Conservation (phyloP, 1,140 invertebrate genomes). For the Drosophila hydei region DNA sequence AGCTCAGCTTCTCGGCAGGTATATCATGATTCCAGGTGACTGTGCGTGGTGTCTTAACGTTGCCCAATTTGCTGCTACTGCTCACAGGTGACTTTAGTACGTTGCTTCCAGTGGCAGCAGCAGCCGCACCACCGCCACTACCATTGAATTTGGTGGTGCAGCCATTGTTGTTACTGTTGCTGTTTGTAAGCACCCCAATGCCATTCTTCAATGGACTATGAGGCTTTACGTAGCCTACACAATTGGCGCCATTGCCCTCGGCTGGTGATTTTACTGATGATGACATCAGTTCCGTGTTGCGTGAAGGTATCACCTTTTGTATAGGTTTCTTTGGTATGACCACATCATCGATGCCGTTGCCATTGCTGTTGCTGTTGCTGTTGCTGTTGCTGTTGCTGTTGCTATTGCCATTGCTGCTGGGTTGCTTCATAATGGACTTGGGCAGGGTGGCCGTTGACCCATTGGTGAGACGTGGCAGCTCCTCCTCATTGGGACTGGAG, state of each 20-base stretch:
- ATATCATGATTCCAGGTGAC: conserved; percentile 89
- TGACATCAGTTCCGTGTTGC: conserved; percentile 79
- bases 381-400: conserved; percentile 58
- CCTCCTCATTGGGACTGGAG: conserved; percentile 70
- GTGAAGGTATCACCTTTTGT: conserved; percentile 86
- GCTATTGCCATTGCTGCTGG: conserved; percentile 52
- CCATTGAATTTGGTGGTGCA: conserved; percentile 60
- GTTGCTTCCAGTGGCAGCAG: conserved; percentile 21
- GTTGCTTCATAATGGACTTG: conserved; percentile 81
- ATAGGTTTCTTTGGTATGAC: conserved; percentile 85
- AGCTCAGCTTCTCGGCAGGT: conserved; percentile 91
- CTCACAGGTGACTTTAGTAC: conserved; percentile 74
- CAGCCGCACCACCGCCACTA: conserved; percentile 4
- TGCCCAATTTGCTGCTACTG: conserved; percentile 74
- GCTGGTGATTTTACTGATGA: conserved; percentile 16
- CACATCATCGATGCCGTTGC: conserved; percentile 68
- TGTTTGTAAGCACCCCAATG: conserved; percentile 31
- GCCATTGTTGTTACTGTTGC: conserved; percentile 22
- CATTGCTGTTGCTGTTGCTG: conserved; percentile 53
- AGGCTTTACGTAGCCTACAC: conserved; percentile 88
- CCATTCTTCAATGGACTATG: conserved; percentile 87
- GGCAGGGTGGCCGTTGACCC: conserved; percentile 59
- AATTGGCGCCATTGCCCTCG: conserved; percentile 57
- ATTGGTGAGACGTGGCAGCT: conserved; percentile 46
- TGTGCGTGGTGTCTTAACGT: conserved; percentile 70